These are phyloP conservation scores for Echinarachnius parma DNA, from an alignment of 53 echinoderm and acorn worm genomes.

Conservation along the genomic window DNA sequence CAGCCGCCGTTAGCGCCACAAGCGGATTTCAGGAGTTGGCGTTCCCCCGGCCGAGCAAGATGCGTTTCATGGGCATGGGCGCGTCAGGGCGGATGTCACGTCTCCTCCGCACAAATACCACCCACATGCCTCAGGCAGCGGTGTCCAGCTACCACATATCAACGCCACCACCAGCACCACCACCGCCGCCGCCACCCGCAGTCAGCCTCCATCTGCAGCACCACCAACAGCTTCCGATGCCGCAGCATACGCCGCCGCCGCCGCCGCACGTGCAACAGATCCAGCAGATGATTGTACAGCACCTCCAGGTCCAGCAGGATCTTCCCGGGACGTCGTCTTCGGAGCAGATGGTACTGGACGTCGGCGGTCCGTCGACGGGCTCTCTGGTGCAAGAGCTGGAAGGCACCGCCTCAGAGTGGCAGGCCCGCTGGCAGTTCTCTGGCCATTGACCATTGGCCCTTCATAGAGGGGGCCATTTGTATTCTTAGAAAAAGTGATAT, in stretches of 20 bases:
- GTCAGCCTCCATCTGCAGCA: background rate
- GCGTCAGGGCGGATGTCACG: background rate
- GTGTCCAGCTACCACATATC: background rate
- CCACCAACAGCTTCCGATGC: background rate
- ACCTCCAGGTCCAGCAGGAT: background rate
- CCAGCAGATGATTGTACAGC: background rate
- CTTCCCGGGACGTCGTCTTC: background rate
- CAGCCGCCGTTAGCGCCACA: background rate
- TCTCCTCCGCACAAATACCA: background rate
- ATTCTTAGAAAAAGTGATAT: too few relatives aligned
- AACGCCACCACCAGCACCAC: background rate
- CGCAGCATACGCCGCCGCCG: background rate
- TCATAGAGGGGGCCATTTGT: background rate
- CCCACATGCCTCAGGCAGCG: background rate
- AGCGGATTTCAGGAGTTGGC: background rate
- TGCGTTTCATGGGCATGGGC: slow-evolving; percentile 26
- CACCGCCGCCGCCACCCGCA: background rate
- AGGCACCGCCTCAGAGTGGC: slow-evolving; percentile 5
- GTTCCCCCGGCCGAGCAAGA: slow-evolving; percentile 10
- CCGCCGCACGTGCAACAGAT: background rate
- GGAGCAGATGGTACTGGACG: background rate
- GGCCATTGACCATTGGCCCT: slow-evolving; percentile 5
- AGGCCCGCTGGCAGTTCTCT: slow-evolving; percentile 16
- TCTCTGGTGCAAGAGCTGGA: slow-evolving; percentile 13
- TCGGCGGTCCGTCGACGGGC: background rate